Evolutionary conservation across 1,140 invertebrate genomes (phyloP), one percentile per base, ranked within the genome.

Genomic region (Lineus longissimus): DNA sequence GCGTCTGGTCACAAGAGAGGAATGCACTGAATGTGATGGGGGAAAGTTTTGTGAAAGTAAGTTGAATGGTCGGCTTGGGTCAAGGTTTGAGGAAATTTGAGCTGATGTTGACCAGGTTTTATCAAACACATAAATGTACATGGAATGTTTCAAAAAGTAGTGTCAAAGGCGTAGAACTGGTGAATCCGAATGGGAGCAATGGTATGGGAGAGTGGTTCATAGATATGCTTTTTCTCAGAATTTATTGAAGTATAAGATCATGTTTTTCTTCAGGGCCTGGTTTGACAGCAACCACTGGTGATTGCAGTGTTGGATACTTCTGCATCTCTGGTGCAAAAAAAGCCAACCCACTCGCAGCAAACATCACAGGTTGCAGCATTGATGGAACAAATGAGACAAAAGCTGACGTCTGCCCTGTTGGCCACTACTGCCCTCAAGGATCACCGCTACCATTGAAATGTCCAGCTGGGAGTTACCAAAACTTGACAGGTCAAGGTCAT

Each of bases 351-450:
- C 55, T 77, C 19, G 72, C 74, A 69, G 55, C 77, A 6, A 74
- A 75, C 43, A 70, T 70, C 43, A 67, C 61, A 31, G 74, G 76
- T 61, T 79, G 77, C 68, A 76, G 75, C 22, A 66, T 57, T 6
- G 69, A 62, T 45, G 73, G 70, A n/a, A 70, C 74, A 19, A 73
- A 79, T 61, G 76, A 75, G 57, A 74, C 76, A 61, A 68, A 77
- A 29, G 77, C 76, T 47, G 68, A 77, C 62, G 59, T 70, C 17
- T 79, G 77, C 68, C 77, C 77, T 33, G 40, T 71, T 25, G 77
- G 77, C 31, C 73, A 75, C 63, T 78, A 75, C 65, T 79, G 77
- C 64, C 75, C 74, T 17, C 40, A 63, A 64, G 76, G 76, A 59
- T 70, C 76, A 61, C 72, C 70, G 51, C 71, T 70, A 63, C 76